Evolutionary conservation across 1,140 invertebrate genomes (phyloP), one percentile per base, ranked within the genome.

Genomic region (Camponotus floridanus): DNA sequence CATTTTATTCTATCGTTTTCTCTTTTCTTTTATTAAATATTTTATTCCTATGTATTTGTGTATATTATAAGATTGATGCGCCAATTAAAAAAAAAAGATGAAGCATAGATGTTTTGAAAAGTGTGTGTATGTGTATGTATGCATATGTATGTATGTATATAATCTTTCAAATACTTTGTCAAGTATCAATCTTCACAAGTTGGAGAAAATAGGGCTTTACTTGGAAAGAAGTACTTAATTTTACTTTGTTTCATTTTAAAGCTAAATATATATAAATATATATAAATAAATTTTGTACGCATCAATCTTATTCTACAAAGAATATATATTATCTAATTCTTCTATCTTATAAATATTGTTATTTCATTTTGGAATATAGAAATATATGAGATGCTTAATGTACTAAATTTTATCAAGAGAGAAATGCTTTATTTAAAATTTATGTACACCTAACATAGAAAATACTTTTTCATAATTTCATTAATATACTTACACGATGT

Each of bases 1-100:
- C 13, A 61, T 61, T 61, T 68, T 4, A 70, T 36, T 13, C 9
- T 48, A 48, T 48, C 9, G 8, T 7, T 42, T 21, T 9, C 67
- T 67, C 3, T 33, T 78, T 64, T n/a, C 31, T 64, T 78, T 65
- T 21, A 51, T 64, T 61, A 36, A 21, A 74, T 59, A 57, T 71
- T 71, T 81, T 26, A 57, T 55, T 36, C 18, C 33, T 31, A 80
- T 68, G 6, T 51, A 65, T 36, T 78, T 61, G 7, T 61, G 62
- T 45, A 36, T 31, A 81, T 36, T 9, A 45, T 81, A 8, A 59
- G 36, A 70, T n/a, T 59, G 78, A 65, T 57, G 18, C 6, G 57
- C 26, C 26, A 26, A 26, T 26, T 26, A 48, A 68, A 31, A 15
- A 42, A 48, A 7, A 65, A 67, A 15, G 2, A n/a, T 0, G 0